phyloP scores from a whole-genome alignment of 2,113 vertebrate species.

The Artemisiospiza belli region DNA sequence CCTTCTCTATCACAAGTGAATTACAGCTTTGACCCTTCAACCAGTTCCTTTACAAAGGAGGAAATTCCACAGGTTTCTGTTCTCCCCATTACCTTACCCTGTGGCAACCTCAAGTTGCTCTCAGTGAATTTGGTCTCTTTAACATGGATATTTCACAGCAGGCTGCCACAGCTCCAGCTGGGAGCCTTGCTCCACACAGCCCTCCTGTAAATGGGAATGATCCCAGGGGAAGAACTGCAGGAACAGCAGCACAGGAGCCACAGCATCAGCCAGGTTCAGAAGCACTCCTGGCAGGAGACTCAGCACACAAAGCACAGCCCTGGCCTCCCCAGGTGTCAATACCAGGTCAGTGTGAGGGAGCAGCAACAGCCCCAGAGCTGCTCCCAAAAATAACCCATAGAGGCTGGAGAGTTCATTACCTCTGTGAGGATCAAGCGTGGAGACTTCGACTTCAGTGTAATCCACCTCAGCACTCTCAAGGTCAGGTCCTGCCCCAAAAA shows the following conservation, averaged over 20 bases:
- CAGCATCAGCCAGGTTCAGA: not conserved
- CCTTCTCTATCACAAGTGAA: not conserved
- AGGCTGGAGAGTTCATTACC: constrained; percentile 57
- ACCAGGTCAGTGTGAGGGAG: not conserved
- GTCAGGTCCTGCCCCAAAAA: constrained; percentile 75
- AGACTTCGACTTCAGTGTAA: constrained; percentile 79
- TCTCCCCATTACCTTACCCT: not conserved
- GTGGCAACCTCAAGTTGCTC: not conserved
- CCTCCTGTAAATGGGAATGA: not conserved
- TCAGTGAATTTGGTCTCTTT: not conserved
- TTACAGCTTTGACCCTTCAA: not conserved
- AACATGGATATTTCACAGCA: not conserved
- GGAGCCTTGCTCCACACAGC: not conserved
- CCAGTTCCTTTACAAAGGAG: not conserved
- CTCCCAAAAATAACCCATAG: not conserved
- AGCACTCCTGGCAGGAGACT: not conserved
- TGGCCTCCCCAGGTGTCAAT: not conserved
- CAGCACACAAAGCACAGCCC: not conserved
- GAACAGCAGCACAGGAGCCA: not conserved
- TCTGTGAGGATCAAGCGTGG: constrained; percentile 64
- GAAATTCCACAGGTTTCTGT: not conserved
- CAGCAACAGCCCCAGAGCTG: not conserved
- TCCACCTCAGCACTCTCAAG: constrained; percentile 73
- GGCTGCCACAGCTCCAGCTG: not conserved
- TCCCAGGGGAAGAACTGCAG: not conserved